Conservation (phyloP, 2,888 invertebrate species). For the Trichopoda pennipes region DNA sequence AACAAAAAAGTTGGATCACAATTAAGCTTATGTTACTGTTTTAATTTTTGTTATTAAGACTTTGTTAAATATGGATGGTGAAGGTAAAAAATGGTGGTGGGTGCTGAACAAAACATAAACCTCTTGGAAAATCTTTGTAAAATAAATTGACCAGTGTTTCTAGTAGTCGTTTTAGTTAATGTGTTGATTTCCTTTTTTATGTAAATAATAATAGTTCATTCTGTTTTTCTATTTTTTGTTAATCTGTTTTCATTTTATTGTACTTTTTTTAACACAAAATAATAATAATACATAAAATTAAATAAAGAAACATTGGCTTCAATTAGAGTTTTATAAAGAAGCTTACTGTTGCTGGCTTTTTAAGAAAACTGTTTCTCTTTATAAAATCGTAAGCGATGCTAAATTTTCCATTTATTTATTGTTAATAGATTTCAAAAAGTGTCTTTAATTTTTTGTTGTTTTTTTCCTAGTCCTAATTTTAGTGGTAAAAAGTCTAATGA, state of each 20-base stretch:
- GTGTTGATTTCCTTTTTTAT: conserved; percentile 16
- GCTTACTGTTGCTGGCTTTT: too few species aligned
- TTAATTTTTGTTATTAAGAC: conserved; percentile 59
- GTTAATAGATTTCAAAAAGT: not conserved
- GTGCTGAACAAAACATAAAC: conserved; percentile 43
- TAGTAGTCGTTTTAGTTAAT: not conserved
- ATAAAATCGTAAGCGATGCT: not conserved
- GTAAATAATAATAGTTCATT: conserved; percentile 30
- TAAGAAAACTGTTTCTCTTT: too few species aligned
- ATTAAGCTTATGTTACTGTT: conserved; percentile 54
- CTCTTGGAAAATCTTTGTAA: conserved; percentile 2
- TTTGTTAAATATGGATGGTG: conserved; percentile 45
- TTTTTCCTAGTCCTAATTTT: conserved; percentile 86
- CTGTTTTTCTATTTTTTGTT: too few species aligned
- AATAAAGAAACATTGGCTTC: too few species aligned
- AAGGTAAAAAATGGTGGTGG: conserved; percentile 64
- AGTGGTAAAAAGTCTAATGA: conserved; percentile 94
- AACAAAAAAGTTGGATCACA: conserved; percentile 20
- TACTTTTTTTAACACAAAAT: too few species aligned
- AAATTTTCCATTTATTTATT: not conserved
- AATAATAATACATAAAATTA: too few species aligned
- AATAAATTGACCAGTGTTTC: conserved; percentile 34
- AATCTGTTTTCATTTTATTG: too few species aligned
- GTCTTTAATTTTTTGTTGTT: not conserved
- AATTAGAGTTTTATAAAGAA: too few species aligned